Evolutionary conservation across 2,113 vertebrate species (phyloP).

Genomic region (Trachemys scripta): DNA sequence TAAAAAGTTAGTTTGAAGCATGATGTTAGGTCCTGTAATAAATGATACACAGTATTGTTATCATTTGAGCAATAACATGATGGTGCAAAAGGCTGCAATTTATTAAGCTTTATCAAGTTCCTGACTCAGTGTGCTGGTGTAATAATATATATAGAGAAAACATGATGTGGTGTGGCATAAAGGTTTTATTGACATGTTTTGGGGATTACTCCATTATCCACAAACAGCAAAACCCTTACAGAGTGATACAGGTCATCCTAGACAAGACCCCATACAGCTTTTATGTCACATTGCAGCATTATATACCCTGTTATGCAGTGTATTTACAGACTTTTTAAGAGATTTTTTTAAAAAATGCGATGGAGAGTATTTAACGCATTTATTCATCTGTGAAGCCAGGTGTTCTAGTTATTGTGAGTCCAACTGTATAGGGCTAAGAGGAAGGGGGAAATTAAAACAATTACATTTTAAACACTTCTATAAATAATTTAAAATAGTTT

Average conservation of each 20-base stretch:
- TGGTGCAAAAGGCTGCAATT: slow-evolving; percentile 24
- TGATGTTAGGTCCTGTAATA: slow-evolving; percentile 9
- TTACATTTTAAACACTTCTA: neutral
- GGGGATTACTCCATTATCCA: neutral
- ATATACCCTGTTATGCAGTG: neutral
- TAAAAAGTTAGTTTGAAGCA: neutral
- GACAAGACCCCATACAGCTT: neutral
- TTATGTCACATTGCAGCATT: neutral
- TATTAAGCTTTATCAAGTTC: slow-evolving; percentile 42
- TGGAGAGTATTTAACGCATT: neutral
- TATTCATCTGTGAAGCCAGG: neutral
- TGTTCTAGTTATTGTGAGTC: neutral
- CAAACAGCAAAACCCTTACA: neutral
- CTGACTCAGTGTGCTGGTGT: neutral
- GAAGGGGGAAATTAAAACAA: neutral
- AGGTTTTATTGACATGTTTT: neutral
- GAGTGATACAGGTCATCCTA: neutral
- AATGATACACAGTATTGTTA: neutral
- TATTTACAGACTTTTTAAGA: neutral
- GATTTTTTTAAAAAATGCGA: neutral
- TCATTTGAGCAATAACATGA: slow-evolving; percentile 10
- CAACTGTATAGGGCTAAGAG: neutral
- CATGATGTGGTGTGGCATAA: neutral
- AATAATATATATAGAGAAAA: neutral
- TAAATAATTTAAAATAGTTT: neutral